Conservation (phyloP, 2,888 invertebrate genomes). For the Amphiduros pacificus region DNA sequence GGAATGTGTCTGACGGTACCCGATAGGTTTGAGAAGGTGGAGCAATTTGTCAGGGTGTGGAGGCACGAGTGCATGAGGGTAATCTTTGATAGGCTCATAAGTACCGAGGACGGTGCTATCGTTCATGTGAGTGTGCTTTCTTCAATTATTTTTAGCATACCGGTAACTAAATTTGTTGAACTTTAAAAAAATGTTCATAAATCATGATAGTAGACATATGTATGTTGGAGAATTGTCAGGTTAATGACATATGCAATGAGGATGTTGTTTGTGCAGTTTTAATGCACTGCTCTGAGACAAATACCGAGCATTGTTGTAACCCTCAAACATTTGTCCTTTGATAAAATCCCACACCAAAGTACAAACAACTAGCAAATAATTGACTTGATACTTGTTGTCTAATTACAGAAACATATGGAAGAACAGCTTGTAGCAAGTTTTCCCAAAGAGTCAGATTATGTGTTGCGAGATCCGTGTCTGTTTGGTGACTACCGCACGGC, state of each 20-base stretch:
- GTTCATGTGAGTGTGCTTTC: constrained; percentile 46
- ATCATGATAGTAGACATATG: too few relatives aligned
- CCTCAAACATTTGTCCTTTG: too few relatives aligned
- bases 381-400: neutral
- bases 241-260: too few relatives aligned
- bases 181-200: too few relatives aligned
- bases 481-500: constrained; percentile 90
- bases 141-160: too few relatives aligned
- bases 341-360: too few relatives aligned
- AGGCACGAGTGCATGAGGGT: constrained; percentile 86
- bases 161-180: too few relatives aligned
- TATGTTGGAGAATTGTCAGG: too few relatives aligned
- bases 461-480: constrained; percentile 78
- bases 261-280: too few relatives aligned
- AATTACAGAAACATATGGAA: constrained; percentile 41
- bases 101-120: constrained; percentile 60
- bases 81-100: constrained; percentile 84
- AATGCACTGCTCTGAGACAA: too few relatives aligned
- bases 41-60: constrained; percentile 83
- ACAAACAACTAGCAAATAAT: too few relatives aligned
- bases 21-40: constrained; percentile 68
- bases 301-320: too few relatives aligned
- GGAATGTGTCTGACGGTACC: constrained; percentile 80
- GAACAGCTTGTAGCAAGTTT: constrained; percentile 62
- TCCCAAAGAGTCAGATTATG: constrained; percentile 67